These are phyloP conservation scores for Heteractis magnifica DNA, from an alignment of 92 coral and sea anemone genomes.

Conservation along the genomic window DNA sequence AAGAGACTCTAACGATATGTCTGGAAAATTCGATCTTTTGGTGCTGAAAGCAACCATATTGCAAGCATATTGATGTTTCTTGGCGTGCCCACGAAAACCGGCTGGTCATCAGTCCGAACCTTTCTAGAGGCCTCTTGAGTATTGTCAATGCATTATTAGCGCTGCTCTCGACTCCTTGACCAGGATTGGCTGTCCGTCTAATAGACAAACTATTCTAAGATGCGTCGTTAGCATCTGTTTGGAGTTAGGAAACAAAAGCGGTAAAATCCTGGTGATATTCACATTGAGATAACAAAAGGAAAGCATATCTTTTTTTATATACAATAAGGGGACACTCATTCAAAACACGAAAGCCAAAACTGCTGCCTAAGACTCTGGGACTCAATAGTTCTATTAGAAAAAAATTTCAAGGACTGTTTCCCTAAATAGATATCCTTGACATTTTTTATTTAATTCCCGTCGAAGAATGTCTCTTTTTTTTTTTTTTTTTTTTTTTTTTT, in stretches of 20 bases:
- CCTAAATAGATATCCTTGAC: not conserved
- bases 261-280: slow-evolving; percentile 20
- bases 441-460: not conserved
- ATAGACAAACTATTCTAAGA: not conserved
- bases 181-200: not conserved
- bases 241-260: slow-evolving; percentile 23
- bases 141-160: not conserved
- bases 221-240: slow-evolving; percentile 21
- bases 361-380: not conserved
- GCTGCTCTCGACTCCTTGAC: not conserved
- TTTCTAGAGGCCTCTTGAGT: not conserved
- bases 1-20: not conserved
- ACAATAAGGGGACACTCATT: slow-evolving; percentile 3
- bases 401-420: not conserved
- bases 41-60: not conserved
- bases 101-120: not conserved
- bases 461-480: not conserved
- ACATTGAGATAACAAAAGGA: slow-evolving; percentile 19
- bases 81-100: not conserved
- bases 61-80: not conserved
- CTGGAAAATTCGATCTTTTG: not conserved
- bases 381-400: not conserved
- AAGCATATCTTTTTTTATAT: not conserved
- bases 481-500: too few relatives aligned
- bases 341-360: slow-evolving; percentile 11